phyloP scores from a whole-genome alignment of 2,797 vertebrate genomes.

The Gallinago stenura region DNA sequence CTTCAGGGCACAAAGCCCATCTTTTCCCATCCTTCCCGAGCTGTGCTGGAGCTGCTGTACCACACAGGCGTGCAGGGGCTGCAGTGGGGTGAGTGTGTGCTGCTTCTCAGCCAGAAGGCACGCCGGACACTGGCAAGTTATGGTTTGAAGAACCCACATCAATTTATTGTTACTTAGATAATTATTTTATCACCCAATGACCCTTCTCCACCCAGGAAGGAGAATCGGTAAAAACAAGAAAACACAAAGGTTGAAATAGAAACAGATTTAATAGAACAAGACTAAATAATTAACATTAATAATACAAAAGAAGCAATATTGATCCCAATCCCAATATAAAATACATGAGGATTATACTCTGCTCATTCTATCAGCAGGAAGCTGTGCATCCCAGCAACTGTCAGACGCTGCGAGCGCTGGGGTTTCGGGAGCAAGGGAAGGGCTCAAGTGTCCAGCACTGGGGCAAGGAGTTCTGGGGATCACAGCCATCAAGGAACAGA shows the following conservation, averaged over 20 bases:
- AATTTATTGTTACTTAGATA: neutral
- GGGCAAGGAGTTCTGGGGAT: neutral
- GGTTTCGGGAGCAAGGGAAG: neutral
- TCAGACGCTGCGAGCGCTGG: neutral
- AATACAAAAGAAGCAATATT: neutral
- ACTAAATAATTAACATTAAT: neutral
- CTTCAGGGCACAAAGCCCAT: accelerated
- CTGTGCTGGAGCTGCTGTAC: neutral
- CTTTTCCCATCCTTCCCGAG: neutral
- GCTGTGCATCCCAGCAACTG: neutral
- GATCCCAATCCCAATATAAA: neutral
- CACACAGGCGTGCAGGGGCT: accelerated
- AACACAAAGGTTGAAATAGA: neutral
- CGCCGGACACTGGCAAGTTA: accelerated
- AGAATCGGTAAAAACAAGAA: neutral
- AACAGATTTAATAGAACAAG: neutral
- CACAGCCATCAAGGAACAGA: neutral
- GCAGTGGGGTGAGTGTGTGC: accelerated
- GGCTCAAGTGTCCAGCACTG: neutral
- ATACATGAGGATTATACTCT: neutral
- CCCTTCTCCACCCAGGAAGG: neutral
- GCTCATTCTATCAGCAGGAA: neutral
- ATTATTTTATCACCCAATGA: neutral
- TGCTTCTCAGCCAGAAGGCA: no score
- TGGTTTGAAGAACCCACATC: neutral